Evolutionary conservation across 1,140 invertebrate species (phyloP), one percentile per base, ranked within the genome.

Genomic region (Daktulosphaira vitifoliae): DNA sequence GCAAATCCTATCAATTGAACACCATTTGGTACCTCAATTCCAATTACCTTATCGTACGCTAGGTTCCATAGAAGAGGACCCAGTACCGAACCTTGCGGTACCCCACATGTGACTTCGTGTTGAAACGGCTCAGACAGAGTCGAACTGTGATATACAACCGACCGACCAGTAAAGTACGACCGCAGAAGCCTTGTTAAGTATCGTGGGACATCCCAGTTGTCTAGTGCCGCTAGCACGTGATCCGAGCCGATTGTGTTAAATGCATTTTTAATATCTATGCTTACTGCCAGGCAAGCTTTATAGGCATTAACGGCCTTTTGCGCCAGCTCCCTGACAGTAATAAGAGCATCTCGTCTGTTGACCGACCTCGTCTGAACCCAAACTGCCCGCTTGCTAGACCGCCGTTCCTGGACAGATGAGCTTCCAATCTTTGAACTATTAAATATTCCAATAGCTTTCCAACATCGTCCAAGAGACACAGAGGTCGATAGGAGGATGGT

Each of bases 401-500:
- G n/a, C n/a, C 50, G 9, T 4, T 11, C 1, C 0, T 1, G 1
- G n/a, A 2, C 7, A 52, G 29, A 7, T 52, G 26, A 13, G 3
- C 9, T 0, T 33, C 26, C 1, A 52, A 2, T 25, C 50, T 29
- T 0, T 1, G 3, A 0, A 9, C n/a, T 2, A 50, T 6, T 0
- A 50, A 3, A 7, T 0, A 48, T 39, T 72, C 70, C 1, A 68
- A 23, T 2, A 71, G 25, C 52, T 73, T 71, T 1, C 68, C 64
- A 0, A 66, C 13, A 9, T 20, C 46, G 49, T 71, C 51, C 4
- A 70, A 50, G 20, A 72, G 64, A 25, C 69, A 69, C 1, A 72
- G 54, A 9, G 71, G 69, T 37, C 71, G 65, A 44, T 69, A 69
- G 7, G 66, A 67, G 5, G 48, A 44, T 0, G 67, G 22, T 1